Evolutionary conservation across 2,113 vertebrate species (phyloP), one percentile per base, ranked within the genome.

Genomic region (Oriolus oriolus): DNA sequence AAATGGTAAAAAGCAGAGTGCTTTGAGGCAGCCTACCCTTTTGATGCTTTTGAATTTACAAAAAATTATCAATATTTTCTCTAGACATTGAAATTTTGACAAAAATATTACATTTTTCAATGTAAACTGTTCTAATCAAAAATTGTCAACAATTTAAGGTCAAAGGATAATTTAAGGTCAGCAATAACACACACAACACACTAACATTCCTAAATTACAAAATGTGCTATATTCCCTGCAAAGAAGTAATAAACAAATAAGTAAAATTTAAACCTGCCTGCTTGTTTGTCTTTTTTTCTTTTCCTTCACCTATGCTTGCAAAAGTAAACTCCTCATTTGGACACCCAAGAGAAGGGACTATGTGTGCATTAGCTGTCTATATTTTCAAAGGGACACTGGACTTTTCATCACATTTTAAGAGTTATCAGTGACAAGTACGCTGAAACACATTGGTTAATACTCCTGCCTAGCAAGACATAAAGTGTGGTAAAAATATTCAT

Each of bases 121-220:
- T 21, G 10, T 14, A 79, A 75, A 59, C 1, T 6, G 24, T 78
- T 47, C 26, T 37, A 52, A 27, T 52, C 11, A 56, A 37, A 2
- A 10, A 39, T 69, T 93, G 27, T 57, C 20, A 82, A 33, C 9
- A 56, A 41, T 24, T 3, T 56, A 49, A 86, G 18, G 8, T 50
- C 17, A 41, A 41, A 41, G 41, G 41, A n/a, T n/a, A 56, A 41
- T 24, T 3, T 56, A 49, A 86, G 18, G 8, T 50, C 17, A 41
- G 3, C 0, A 3, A 33, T 37, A 45, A 41, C 15, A 81, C 0
- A 8, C 5, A 53, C 21, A 12, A 19, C 4, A 66, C 7, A 44
- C 4, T 13, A 75, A 41, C 3, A 45, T 64, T 90, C 85, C 16
- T 69, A 66, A 71, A 27, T 69, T 52, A 37, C 9, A 37, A 4